Conservation (phyloP, 53 echinoderm and acorn worm species). For the Patiria pectinifera region DNA sequence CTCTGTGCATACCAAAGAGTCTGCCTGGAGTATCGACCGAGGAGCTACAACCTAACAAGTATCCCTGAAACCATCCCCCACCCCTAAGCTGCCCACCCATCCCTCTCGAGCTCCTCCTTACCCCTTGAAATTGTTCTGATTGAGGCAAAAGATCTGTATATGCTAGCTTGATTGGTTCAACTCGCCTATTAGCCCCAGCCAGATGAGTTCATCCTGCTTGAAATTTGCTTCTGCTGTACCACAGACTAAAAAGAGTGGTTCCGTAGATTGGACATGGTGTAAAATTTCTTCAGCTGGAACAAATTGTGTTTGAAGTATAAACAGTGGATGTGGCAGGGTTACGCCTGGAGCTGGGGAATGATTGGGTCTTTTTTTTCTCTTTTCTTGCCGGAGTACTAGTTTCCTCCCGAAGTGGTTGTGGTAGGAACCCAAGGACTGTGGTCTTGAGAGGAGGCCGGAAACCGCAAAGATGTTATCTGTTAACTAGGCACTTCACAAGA, state of each 20-base stretch:
- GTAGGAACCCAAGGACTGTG: background rate
- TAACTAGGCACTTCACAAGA: constrained; percentile 3
- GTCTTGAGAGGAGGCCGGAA: background rate
- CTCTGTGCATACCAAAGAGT: background rate
- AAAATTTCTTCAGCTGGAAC: constrained; percentile 5
- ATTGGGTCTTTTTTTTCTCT: background rate
- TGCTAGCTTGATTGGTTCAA: background rate
- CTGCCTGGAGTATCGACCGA: background rate
- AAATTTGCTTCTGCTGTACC: background rate
- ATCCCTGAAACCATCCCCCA: no score
- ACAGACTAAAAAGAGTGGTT: background rate
- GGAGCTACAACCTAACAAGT: background rate
- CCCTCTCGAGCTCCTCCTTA: no score
- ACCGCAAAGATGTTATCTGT: constrained; percentile 43
- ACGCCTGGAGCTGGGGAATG: background rate
- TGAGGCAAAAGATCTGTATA: no score
- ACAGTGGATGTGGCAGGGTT: constrained; percentile 9
- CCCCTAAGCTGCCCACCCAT: no score
- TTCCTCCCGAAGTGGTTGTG: background rate
- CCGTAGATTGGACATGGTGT: background rate
- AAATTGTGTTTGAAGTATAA: constrained; percentile 56
- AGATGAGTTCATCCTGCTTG: background rate
- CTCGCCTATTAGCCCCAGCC: background rate
- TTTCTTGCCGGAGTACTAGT: background rate
- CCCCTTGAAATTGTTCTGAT: no score